Evolutionary conservation across 2,113 vertebrate species (phyloP).

Genomic region (Climacteris rufus): DNA sequence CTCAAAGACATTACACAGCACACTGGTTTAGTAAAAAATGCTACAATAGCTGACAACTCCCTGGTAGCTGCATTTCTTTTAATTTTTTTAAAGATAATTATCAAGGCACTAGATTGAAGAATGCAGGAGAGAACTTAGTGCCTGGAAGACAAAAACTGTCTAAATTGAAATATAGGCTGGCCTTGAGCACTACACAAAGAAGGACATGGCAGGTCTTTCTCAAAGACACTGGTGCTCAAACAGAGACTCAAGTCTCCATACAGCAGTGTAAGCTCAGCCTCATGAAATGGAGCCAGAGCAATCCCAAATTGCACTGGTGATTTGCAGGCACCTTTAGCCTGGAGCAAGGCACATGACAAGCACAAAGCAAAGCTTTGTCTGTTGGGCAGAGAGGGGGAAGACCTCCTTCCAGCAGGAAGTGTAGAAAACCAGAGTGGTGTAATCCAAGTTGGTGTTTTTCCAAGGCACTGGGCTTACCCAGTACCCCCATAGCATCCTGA

Average conservation of each 20-base stretch:
- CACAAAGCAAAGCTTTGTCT: slow-evolving; percentile 20
- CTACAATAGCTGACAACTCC: not conserved
- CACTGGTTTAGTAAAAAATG: not conserved
- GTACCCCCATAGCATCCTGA: not conserved
- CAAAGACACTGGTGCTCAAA: not conserved
- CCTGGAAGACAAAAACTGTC: not conserved
- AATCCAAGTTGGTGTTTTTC: not conserved
- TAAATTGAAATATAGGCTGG: not conserved
- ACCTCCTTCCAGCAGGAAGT: not conserved
- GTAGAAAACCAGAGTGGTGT: not conserved
- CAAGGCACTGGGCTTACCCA: not conserved
- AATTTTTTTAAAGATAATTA: not conserved
- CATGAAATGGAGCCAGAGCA: not conserved
- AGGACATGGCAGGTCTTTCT: not conserved
- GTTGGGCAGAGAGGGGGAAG: not conserved
- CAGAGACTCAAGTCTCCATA: not conserved
- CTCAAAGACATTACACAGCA: not conserved
- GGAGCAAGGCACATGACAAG: not conserved
- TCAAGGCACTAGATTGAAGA: not conserved
- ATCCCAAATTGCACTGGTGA: not conserved
- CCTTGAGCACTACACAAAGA: not conserved
- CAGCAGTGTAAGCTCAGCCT: not conserved
- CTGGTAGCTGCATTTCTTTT: not conserved
- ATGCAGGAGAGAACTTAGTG: not conserved
- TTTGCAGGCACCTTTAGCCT: not conserved